phyloP scores from a whole-genome alignment of 53 echinoderm and acorn worm genomes.

The Temnopleurus reevesii region DNA sequence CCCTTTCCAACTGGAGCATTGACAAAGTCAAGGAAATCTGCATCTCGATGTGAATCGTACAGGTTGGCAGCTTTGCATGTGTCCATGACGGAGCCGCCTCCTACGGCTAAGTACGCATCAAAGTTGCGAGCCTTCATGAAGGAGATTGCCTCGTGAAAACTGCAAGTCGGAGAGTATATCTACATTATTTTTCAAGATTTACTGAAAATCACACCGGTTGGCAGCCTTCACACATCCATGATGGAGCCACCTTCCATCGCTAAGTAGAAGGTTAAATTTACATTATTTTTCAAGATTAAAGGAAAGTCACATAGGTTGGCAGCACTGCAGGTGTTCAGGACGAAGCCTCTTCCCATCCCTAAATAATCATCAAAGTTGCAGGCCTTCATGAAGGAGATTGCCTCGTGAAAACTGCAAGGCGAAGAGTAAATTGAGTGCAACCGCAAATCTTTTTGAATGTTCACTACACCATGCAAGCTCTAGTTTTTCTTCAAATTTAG shows the following conservation, averaged over 20 bases:
- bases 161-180: neutral
- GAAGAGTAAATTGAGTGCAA: neutral
- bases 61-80: conserved; percentile 96
- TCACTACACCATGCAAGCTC: too few relatives aligned
- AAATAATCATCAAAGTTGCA: conserved; percentile 86
- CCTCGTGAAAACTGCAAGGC: conserved; percentile 78
- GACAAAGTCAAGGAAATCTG: conserved; percentile 95
- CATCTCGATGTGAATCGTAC: conserved; percentile 79
- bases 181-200: too few relatives aligned
- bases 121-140: conserved; percentile 83
- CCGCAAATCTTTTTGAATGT: too few relatives aligned
- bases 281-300: too few relatives aligned
- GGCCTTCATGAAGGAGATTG: conserved; percentile 83
- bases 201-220: too few relatives aligned
- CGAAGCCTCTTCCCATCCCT: conserved; percentile 97
- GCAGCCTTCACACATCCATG: too few relatives aligned
- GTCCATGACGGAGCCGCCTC: conserved; percentile 97
- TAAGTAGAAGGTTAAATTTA: too few relatives aligned
- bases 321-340: conserved; percentile 93
- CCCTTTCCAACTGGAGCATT: conserved; percentile 97
- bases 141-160: conserved; percentile 87
- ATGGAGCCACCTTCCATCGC: too few relatives aligned
- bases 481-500: too few relatives aligned
- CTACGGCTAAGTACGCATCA: conserved; percentile 93
- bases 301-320: too few relatives aligned